A percentile compares a stretch with the other conserved stretches of the same genome.
Evolutionary conservation across 2,888 invertebrate genomes (phyloP).

Genomic region (Athripsodes cinereus): DNA sequence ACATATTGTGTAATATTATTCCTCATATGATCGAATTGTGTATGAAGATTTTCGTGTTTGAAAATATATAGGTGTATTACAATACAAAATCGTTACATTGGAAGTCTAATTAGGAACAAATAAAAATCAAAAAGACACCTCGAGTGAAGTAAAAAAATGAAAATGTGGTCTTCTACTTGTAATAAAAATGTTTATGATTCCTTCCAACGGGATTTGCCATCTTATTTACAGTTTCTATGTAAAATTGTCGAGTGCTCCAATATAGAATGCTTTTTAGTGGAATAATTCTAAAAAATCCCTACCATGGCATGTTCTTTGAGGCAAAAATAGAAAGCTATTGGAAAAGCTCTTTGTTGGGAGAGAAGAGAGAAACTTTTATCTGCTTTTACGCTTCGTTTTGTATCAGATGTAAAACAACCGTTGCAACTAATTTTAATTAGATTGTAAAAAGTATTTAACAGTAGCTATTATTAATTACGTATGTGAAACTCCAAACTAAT

Average conservation of each 20-base stretch:
- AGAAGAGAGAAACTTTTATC: background rate
- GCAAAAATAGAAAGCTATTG: background rate
- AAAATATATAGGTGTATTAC: too few relatives aligned
- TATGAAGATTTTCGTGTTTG: too few relatives aligned
- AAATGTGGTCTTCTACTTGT: too few relatives aligned
- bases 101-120: too few relatives aligned
- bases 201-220: background rate
- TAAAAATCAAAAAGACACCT: too few relatives aligned
- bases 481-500: too few relatives aligned
- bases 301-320: slow-evolving; percentile 2
- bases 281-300: slow-evolving; percentile 15
- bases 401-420: background rate
- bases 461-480: too few relatives aligned
- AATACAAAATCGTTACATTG: too few relatives aligned
- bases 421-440: slow-evolving; percentile 1
- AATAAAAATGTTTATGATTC: background rate
- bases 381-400: background rate
- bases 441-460: background rate
- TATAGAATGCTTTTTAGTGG: slow-evolving; percentile 10
- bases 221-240: slow-evolving; percentile 11
- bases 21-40: too few relatives aligned
- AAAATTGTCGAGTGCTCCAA: slow-evolving; percentile 9
- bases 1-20: too few relatives aligned
- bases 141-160: too few relatives aligned
- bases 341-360: background rate